Conservation (phyloP, 2,888 invertebrate species). For the Spialia ferax region DNA sequence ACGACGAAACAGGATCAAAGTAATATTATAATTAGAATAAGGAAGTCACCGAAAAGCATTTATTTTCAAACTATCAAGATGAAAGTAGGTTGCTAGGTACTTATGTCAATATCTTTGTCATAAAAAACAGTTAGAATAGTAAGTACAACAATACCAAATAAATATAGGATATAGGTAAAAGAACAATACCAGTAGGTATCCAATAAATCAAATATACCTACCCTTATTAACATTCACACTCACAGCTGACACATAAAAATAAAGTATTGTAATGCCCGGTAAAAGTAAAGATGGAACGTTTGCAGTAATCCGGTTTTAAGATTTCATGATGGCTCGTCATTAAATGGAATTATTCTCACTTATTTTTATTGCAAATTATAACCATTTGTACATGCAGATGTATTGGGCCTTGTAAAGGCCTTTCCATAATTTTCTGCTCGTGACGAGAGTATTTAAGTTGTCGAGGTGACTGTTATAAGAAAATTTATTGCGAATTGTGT, state of each 20-base stretch:
- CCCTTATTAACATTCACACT: not conserved
- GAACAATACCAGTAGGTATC: too few species aligned
- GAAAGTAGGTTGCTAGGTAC: too few species aligned
- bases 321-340: slow-evolving; percentile 31
- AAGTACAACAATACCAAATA: too few species aligned
- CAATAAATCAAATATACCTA: too few species aligned
- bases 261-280: slow-evolving; percentile 1
- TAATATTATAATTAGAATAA: too few species aligned
- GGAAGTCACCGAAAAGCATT: too few species aligned
- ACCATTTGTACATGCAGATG: slow-evolving; percentile 17
- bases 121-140: too few species aligned
- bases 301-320: slow-evolving; percentile 27
- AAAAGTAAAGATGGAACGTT: slow-evolving; percentile 9
- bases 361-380: slow-evolving; percentile 33
- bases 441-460: slow-evolving; percentile 1
- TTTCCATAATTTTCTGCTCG: slow-evolving; percentile 13
- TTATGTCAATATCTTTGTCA: too few species aligned
- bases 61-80: too few species aligned
- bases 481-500: not conserved
- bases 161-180: too few species aligned
- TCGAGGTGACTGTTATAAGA: not conserved
- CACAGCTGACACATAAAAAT: not conserved
- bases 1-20: too few species aligned
- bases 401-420: slow-evolving; percentile 15
- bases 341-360: slow-evolving; percentile 35